A percentile compares a stretch with the other conserved stretches of the same genome.
Conservation (phyloP, 1,140 invertebrate species). For the silkworm (Bombyx mori) region DNA sequence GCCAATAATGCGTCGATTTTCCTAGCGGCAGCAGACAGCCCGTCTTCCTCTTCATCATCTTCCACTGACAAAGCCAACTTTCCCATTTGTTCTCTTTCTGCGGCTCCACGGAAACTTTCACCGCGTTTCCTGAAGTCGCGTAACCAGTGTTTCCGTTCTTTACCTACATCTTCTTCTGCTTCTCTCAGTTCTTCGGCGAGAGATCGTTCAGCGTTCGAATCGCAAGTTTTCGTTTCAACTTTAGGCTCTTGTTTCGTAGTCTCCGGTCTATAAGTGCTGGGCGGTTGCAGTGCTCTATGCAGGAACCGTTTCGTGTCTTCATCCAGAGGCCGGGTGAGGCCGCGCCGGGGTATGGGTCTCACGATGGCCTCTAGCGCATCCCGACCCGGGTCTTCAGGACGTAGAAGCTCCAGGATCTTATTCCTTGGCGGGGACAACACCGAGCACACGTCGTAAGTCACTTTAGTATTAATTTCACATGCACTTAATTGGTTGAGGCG, state of each 20-base stretch:
- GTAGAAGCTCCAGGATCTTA: constrained; percentile 55
- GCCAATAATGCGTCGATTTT: constrained; percentile 57
- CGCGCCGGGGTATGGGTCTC: constrained; percentile 41
- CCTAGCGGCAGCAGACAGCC: constrained; percentile 47
- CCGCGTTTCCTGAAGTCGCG: constrained; percentile 36
- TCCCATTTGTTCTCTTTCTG: constrained; percentile 55
- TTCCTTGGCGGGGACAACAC: constrained; percentile 43
- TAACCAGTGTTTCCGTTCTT: constrained; percentile 31
- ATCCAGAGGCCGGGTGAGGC: constrained; percentile 45
- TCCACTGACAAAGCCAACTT: constrained; percentile 62
- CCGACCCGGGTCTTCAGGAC: constrained; percentile 46
- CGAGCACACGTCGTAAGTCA: constrained; percentile 42
- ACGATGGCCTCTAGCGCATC: constrained; percentile 59
- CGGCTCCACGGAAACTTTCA: constrained; percentile 34
- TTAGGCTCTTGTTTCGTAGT: constrained; percentile 10
- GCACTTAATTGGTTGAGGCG: constrained; percentile 50
- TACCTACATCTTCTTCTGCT: constrained; percentile 47
- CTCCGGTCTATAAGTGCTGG: constrained; percentile 30
- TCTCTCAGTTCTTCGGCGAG: constrained; percentile 57
- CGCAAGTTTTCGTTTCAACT: constrained; percentile 15
- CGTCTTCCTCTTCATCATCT: constrained; percentile 53
- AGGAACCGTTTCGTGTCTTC: constrained; percentile 55
- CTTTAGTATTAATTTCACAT: constrained; percentile 35
- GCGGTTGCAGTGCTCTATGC: constrained; percentile 37
- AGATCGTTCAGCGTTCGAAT: constrained; percentile 27